Base-by-base conservation (phyloP, 2,888 invertebrate species). In the Rhyacophila evoluta region DNA sequence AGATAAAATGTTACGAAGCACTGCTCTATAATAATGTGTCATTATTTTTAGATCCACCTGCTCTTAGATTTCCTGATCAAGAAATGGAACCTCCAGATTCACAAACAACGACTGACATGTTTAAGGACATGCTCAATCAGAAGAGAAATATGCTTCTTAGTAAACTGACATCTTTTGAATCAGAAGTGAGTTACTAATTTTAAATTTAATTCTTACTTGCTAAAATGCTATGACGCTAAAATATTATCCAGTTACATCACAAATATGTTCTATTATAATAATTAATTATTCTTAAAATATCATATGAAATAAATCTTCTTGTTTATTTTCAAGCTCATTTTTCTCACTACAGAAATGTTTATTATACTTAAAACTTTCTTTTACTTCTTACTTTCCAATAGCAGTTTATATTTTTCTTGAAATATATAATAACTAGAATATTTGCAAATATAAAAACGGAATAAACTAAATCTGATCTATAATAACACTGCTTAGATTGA, bases 41-140 rank as follows among this genome's bases (percentile, higher is more conserved):
- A n/a, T n/a, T n/a, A 75, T 83, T 84, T 82, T 80, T 81, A 85
- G 91, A 93, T 73, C 87, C 92, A 11, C 93, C 94, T 27, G 92
- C 93, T 1, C 84, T 89, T 3, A 89, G 89, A 84, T 89, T 88
- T 82, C 91, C 92, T n/a, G 91, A 89, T 41, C 86, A 87, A 3
- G 93, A 94, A 80, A 89, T 92, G 83, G 93, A 94, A 79, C 88
- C 91, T 11, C 90, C 91, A 27, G 92, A 92, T 82, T 92, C 92
- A 2, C 94, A 94, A 84, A 94, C 95, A 72, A 95, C 97, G 1
- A 93, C 97, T 0, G 98, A 98, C 85, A 97, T 97, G 93, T 95
- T 98, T 86, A 93, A 97, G 85, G 98, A 98, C 85, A 94, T 98
- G 92, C 91, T 98, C 83, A 96, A 95, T 83, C 97, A 97, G 86